Evolutionary conservation across 2,888 invertebrate species (phyloP).

Genomic region (Meiosimyza decipiens): DNA sequence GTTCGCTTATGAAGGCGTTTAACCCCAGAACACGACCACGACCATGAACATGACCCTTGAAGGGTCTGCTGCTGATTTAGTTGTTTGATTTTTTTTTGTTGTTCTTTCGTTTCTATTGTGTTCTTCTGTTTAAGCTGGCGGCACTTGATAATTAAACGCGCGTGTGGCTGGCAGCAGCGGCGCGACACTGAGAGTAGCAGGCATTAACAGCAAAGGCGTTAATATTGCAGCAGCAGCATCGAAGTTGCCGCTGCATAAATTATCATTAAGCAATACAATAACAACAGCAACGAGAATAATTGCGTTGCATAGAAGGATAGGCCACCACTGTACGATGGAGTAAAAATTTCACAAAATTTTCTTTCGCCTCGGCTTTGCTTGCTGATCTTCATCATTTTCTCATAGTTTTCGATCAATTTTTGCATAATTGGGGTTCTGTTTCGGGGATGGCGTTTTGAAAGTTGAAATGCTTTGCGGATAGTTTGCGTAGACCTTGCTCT

Average conservation of each 20-base stretch:
- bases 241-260: constrained; percentile 9
- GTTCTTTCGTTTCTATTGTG: neutral
- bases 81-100: neutral
- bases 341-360: too few relatives aligned
- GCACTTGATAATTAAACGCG: constrained; percentile 22
- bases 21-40: neutral
- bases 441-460: too few relatives aligned
- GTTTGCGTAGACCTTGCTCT: too few relatives aligned
- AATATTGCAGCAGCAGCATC: neutral
- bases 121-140: neutral
- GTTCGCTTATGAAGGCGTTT: constrained; percentile 13
- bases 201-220: neutral
- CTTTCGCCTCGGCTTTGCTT: too few relatives aligned
- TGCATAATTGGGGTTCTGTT: too few relatives aligned
- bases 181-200: neutral
- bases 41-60: neutral
- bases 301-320: neutral
- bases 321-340: too few relatives aligned
- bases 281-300: neutral
- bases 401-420: too few relatives aligned
- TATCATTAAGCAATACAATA: constrained; percentile 18
- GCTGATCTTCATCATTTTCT: too few relatives aligned
- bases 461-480: too few relatives aligned
- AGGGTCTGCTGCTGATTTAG: neutral
- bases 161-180: constrained; percentile 13